Base-by-base conservation (phyloP, 37 sponge, comb jelly and placozoan genomes). In the Spongia lamella region DNA sequence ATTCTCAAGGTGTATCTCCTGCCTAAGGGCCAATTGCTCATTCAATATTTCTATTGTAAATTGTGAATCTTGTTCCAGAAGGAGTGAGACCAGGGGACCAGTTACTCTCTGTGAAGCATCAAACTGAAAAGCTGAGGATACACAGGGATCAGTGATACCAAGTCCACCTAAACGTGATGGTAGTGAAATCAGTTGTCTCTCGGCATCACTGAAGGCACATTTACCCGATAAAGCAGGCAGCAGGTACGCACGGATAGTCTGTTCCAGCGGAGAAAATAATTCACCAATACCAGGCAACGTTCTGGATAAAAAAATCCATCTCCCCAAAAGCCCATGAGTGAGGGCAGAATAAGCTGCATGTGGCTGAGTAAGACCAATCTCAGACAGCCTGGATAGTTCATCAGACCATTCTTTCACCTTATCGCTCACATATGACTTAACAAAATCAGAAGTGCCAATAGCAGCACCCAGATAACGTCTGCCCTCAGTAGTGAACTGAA, bases 401-500 rank as follows among this genome's bases (percentile, higher is more conserved):
- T 43, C 9, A 43, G 47, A 13, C 47, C 47, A 43, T 43, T 43
- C 47, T 9, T 9, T 43, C 5, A 43, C 47, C 47, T 43, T 43
- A 5, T 43, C 47, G 9, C 24, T 27, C 30, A 72, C 73, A 56
- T 35, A 54, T 5, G 51, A 13, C 53, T 29, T 33, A 2, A 26
- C 17, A 26, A 56, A 72, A 35, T 7, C 19, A 4, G 32, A 7
- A 20, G 52, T n/a, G 2, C 73, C 73, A 3, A 72, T 5, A 29
- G 73, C 58, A 53, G 54, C 55, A 9, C 73, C 73, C 3, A 72
- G 73, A 35, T 72, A 72, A 11, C 56, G 38, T 9, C 16, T 19
- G 3, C 73, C 73, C 4, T 72, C 57, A 19, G 73, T 30, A 22
- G 27, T 22, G 30, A 72, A 54, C 36, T 21, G 32, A 29, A 72